Base-by-base conservation (phyloP, 2,888 invertebrate species). In the Xestia ashworthii region DNA sequence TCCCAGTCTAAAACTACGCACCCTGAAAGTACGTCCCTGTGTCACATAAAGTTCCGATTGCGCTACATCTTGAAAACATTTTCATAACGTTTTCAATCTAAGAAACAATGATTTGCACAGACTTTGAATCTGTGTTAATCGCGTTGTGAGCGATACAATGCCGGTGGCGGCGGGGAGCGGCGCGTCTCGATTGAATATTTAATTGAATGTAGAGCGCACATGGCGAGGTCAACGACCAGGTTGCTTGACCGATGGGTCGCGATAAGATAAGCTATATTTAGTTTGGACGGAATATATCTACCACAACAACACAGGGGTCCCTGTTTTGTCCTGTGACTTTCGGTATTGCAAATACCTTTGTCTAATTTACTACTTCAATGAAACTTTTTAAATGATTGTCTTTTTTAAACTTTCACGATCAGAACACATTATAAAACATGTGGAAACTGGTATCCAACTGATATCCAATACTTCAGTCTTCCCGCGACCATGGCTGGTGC, bases 101-200 rank as follows among this genome's bases (percentile, higher is more conserved):
- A 11, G 22, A 74, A 38, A 41, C 38, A 62, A 53, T 46, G 62
- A 55, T 78, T 78, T 81, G 46, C 38, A 81, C 53, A 41, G 62
- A 46, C 38, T 53, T 38, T 87, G 87, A 90, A 91, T 92, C 90
- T 90, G 92, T 92, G 92, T 93, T 93, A 94, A 94, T 93, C 91
- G 86, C 78, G 77, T 83, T 85, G 87, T 83, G 91, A 83, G 82
- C 74, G 74, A 75, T 89, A 92, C 93, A 93, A 91, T 90, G 91
- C 88, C 81, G 80, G 89, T 84, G 89, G 85, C 91, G 82, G 89
- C 89, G 86, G 91, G 92, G 91, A 87, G 90, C 89, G 81, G 85
- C 88, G 89, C 88, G 89, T 88, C 88, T 87, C 92, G 90, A 94
- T 94, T 94, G 93, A 95, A 95, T 95, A 93, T 95, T 95, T 95